These are phyloP conservation scores for Tympanuchus pallidicinctus DNA, from an alignment of 2,113 vertebrate genomes.

Conservation along the genomic window DNA sequence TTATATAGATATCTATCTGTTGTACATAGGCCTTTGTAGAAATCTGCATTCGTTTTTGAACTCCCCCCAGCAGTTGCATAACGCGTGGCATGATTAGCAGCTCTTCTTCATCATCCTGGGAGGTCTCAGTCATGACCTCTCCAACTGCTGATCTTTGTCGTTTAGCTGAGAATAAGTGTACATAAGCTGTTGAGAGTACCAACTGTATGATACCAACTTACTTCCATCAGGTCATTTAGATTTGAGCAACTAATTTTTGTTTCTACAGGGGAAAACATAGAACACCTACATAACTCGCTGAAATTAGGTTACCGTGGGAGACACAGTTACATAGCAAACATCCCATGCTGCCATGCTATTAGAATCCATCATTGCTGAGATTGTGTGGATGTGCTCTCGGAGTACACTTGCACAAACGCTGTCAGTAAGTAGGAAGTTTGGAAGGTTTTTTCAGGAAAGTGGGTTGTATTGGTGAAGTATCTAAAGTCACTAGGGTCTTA, in stretches of 20 bases:
- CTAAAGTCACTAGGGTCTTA: background rate
- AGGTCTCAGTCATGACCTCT: conserved; percentile 69
- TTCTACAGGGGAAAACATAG: background rate
- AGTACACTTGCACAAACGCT: background rate
- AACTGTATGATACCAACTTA: background rate
- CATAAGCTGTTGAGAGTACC: background rate
- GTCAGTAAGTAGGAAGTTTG: rapidly evolving
- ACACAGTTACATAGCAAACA: background rate
- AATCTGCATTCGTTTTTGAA: conserved; percentile 44
- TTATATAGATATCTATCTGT: conserved; percentile 63
- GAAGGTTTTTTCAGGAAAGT: background rate
- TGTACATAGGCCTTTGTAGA: conserved; percentile 47
- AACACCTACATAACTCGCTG: background rate
- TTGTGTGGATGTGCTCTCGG: background rate
- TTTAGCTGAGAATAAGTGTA: conserved; percentile 10
- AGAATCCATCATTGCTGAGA: background rate
- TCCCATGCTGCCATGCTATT: background rate
- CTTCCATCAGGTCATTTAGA: background rate
- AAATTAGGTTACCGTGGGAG: background rate
- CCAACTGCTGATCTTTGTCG: conserved; percentile 23
- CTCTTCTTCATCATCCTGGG: conserved; percentile 56
- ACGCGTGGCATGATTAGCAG: conserved; percentile 42
- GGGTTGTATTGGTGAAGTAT: background rate
- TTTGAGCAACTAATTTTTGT: background rate
- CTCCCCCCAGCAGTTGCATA: conserved; percentile 35